Base-by-base conservation (phyloP, 2,888 invertebrate species). In the Petrolisthes cinctipes region DNA sequence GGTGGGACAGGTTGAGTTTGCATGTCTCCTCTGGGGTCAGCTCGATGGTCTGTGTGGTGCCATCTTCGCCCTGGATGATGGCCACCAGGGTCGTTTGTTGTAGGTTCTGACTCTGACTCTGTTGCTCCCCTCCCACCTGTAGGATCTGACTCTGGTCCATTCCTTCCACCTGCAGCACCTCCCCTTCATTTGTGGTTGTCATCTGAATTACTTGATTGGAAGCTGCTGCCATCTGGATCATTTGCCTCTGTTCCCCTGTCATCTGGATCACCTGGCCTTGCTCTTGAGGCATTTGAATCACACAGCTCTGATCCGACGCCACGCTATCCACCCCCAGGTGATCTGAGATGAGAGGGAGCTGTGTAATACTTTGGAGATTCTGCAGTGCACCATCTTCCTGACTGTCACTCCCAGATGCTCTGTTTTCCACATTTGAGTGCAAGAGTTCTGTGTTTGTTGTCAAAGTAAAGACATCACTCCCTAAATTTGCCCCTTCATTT, bases 31-130 rank as follows among this genome's bases (percentile, higher is more conserved):
- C 93, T 0, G 92, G 92, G 4, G 93, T 93, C 11, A 93, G 88
- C 14, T 93, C 92, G 89, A 93, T 92, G 4, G 93, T 92, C 79
- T 93, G 92, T 0, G 92, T 91, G 82, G 92, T 92, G 66, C 90
- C 91, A 68, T 90, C 86, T 61, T 92, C 91, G 91, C 92, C 92
- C 51, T 92, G 92, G 71, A 93, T 91, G 88, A 92, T 92, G n/a
- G 92, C 92, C 9, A 93, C 82, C n/a, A 81, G 23, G 20, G 86
- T 78, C 54, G 79, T 57, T 37, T 71, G 4, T 23, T 79, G 66
- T 17, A n/a, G 51, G 23, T 9, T 20, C 14, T 85, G 61, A 11
- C 57, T 37, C 56, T 54, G 79, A 37, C 37, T 37, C 37, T 37
- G 37, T 2, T 54, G 51, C 54, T 79, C 53, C 4, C n/a, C 20